Conservation (phyloP, 2,113 vertebrate genomes). For the Orientallactaga bullata region DNA sequence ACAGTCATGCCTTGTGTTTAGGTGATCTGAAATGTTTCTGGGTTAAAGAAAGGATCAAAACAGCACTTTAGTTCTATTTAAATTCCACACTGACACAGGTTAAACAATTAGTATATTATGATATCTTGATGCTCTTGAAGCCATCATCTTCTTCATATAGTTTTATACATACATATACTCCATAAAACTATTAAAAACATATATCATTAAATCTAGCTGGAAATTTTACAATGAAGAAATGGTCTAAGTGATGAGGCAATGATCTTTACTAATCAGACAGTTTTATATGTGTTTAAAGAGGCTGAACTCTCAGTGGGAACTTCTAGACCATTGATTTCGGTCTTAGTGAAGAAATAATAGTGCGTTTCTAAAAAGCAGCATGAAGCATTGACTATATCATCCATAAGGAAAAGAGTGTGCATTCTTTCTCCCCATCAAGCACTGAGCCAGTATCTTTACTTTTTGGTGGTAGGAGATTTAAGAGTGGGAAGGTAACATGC, state of each 20-base stretch:
- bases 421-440: neutral
- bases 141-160: neutral
- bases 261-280: neutral
- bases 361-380: neutral
- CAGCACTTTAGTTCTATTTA: neutral
- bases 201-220: neutral
- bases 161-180: neutral
- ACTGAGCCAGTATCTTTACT: neutral
- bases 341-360: neutral
- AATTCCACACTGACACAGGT: neutral
- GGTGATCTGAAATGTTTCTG: neutral
- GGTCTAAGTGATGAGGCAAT: neutral
- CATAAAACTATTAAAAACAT: neutral
- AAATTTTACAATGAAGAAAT: neutral
- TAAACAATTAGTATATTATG: neutral
- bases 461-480: neutral
- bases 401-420: neutral
- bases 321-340: neutral
- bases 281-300: neutral
- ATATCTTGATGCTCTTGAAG: neutral
- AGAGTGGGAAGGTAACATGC: neutral
- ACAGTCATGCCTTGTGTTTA: neutral
- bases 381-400: neutral
- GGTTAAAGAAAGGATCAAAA: neutral
- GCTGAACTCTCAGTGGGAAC: neutral